Base-by-base conservation (phyloP, 1,140 invertebrate species). In the Zeugodacus cucurbitae region DNA sequence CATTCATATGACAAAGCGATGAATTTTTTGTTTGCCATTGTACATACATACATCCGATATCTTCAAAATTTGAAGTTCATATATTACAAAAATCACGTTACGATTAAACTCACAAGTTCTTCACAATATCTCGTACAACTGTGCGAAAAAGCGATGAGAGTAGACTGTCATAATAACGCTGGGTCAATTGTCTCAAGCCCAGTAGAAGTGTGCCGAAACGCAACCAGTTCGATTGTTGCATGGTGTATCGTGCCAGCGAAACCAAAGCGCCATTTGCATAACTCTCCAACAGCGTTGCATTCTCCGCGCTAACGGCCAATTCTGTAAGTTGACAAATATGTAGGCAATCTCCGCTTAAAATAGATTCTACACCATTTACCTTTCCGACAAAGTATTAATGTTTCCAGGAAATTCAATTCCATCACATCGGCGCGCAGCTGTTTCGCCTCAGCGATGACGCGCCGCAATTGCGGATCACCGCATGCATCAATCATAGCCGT, bases 321-420 rank as follows among this genome's bases (percentile, higher is more conserved):
- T 93, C 93, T 92, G 58, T 0, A 90, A 89, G 22, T 29, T 29
- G 48, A 82, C 22, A 48, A 86, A 54, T 54, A 54, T 54, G 48
- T 17, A 54, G 17, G 4, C 48, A 58, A 48, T 88, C 48, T 3
- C 8, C 14, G 44, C 48, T 48, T 64, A 32, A 87, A 41, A 54
- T 54, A 29, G 5, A 62, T n/a, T 62, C 26, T 5, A 34, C 67
- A 34, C 7, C 22, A 0, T 90, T 91, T 91, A 96, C 95, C 96
- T 90, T 94, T 94, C 87, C 95, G 94, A 88, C 95, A 95, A 6
- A 96, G 92, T 29, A 96, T 91, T 20, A 96, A 92, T 3, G 95
- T 96, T 93, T 96, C 96, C 29, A 97, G 89, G 57, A 95, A 92
- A 34, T 95, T 94, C 3, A 96, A 90, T 89, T 96, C 96, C 88